Evolutionary conservation across 2,113 vertebrate genomes (phyloP).

Genomic region (Ancistrus triradiatus): DNA sequence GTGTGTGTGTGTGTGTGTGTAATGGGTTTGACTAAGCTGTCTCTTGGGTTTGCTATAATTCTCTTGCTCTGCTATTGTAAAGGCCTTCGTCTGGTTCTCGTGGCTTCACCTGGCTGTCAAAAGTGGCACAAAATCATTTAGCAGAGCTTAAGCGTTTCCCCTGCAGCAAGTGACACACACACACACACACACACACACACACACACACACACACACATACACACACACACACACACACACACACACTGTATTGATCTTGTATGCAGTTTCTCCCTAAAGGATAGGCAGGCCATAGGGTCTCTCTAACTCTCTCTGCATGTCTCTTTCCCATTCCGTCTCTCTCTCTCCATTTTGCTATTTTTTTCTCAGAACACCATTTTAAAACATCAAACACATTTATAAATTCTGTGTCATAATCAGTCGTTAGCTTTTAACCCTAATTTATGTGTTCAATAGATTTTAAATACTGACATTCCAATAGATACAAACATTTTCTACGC

Average conservation of each 20-base stretch:
- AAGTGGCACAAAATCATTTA: conserved; percentile 76
- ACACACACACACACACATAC: conserved; percentile 29
- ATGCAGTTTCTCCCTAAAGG: conserved; percentile 33
- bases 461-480: too few relatives aligned
- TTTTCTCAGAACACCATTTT: too few relatives aligned
- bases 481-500: too few relatives aligned
- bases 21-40: conserved; percentile 30
- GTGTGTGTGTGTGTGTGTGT: conserved; percentile 11
- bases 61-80: conserved; percentile 70
- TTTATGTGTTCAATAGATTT: too few relatives aligned
- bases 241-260: conserved; percentile 67
- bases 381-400: too few relatives aligned
- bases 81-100: conserved; percentile 66
- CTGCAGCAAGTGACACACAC: neutral
- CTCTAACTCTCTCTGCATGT: conserved; percentile 30
- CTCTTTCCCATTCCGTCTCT: conserved; percentile 20
- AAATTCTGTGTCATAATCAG: too few relatives aligned
- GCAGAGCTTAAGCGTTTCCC: conserved; percentile 61
- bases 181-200: conserved; percentile 35
- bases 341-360: too few relatives aligned
- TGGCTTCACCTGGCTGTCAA: conserved; percentile 69
- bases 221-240: conserved; percentile 30
- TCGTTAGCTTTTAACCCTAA: too few relatives aligned
- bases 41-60: conserved; percentile 70
- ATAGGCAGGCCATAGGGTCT: conserved; percentile 58